Conservation (phyloP, 2,888 invertebrate genomes). For the Entomobrya proxima region DNA sequence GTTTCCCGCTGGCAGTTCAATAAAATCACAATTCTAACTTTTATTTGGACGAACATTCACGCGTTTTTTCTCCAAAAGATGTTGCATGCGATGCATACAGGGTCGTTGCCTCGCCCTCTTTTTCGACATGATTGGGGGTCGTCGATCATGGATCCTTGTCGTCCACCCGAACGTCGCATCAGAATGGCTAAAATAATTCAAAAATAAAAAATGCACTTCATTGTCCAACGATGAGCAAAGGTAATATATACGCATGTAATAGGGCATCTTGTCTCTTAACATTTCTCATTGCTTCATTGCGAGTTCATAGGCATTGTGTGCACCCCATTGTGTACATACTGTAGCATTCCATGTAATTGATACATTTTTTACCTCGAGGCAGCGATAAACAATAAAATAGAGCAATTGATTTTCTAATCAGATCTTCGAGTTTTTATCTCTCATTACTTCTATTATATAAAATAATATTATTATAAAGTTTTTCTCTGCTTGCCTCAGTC, state of each 20-base stretch:
- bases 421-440: slow-evolving; percentile 59
- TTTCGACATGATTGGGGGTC: slow-evolving; percentile 13
- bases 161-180: background rate
- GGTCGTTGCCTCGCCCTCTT: background rate
- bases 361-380: slow-evolving; percentile 57
- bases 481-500: background rate
- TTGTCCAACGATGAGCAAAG: no score
- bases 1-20: background rate
- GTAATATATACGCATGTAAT: no score
- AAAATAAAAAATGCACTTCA: background rate
- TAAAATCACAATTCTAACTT: background rate
- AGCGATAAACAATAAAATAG: slow-evolving; percentile 61
- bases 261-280: no score
- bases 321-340: slow-evolving; percentile 32
- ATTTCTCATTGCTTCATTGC: no score
- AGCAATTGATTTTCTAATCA: slow-evolving; percentile 68
- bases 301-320: no score
- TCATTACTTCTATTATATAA: slow-evolving; percentile 53
- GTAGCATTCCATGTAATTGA: slow-evolving; percentile 54
- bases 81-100: slow-evolving; percentile 6
- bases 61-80: background rate
- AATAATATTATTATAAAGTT: background rate
- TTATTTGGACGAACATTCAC: background rate
- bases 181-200: background rate
- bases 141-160: slow-evolving; percentile 8